Evolutionary conservation across 1,140 invertebrate genomes (phyloP).

Genomic region (Calliopsis andreniformis): DNA sequence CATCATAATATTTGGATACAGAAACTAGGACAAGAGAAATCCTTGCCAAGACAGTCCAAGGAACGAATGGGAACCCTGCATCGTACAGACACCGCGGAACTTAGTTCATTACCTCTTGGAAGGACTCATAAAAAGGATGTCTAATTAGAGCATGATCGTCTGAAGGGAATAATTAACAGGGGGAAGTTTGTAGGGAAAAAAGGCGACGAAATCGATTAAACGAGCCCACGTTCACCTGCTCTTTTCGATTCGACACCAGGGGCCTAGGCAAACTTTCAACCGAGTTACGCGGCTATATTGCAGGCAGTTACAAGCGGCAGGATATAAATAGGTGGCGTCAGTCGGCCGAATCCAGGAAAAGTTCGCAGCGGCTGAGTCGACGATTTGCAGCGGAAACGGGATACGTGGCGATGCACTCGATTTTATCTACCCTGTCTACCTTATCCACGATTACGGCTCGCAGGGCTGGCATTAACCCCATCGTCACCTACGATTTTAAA

Average conservation of each 20-base stretch:
- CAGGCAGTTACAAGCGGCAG: conserved; percentile 38
- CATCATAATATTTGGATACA: too few relatives aligned
- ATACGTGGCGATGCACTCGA: not conserved
- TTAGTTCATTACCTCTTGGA: too few relatives aligned
- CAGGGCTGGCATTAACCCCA: not conserved
- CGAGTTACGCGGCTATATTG: conserved; percentile 19
- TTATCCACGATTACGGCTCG: too few relatives aligned
- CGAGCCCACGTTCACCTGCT: not conserved
- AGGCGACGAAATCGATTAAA: conserved; percentile 47
- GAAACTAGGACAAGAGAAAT: too few relatives aligned
- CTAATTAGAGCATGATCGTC: too few relatives aligned
- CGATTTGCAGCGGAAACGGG: conserved; percentile 10
- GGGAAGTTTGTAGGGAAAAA: too few relatives aligned
- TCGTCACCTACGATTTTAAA: too few relatives aligned
- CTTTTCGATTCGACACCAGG: conserved; percentile 38
- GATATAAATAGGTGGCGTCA: conserved; percentile 57
- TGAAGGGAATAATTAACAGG: too few relatives aligned
- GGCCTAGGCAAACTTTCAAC: conserved; percentile 31
- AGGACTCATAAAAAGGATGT: too few relatives aligned
- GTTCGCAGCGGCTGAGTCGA: conserved; percentile 19
- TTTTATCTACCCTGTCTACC: not conserved
- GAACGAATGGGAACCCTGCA: too few relatives aligned
- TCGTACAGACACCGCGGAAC: too few relatives aligned
- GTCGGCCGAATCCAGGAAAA: conserved; percentile 57
- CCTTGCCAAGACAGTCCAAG: too few relatives aligned